Percentiles rank a stretch among this genome's conserved stretches.
phyloP scores from a whole-genome alignment of 2,888 invertebrate genomes.

The Protodeltote pygarga region DNA sequence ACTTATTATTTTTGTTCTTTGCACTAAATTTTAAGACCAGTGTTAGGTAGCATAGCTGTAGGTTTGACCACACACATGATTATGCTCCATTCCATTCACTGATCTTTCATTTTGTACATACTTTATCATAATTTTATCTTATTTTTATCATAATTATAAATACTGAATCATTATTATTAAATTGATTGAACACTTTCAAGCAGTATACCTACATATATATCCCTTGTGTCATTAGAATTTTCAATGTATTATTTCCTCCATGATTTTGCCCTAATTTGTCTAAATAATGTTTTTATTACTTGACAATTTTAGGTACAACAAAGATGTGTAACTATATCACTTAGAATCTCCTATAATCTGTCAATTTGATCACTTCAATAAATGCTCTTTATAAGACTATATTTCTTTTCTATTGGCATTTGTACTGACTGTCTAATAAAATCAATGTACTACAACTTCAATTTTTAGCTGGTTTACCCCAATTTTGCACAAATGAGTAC shows the following conservation, averaged over 20 bases:
- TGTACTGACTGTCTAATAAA: constrained; percentile 1
- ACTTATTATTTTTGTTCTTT: constrained; percentile 47
- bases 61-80: constrained; percentile 47
- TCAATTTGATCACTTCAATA: constrained; percentile 7
- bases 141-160: constrained; percentile 3
- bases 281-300: neutral
- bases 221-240: too few species aligned
- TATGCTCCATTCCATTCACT: too few species aligned
- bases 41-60: constrained; percentile 50
- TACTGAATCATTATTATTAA: too few species aligned
- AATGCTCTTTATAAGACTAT: constrained; percentile 13
- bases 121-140: constrained; percentile 1
- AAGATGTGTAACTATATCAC: constrained; percentile 10
- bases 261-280: too few species aligned
- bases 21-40: constrained; percentile 58
- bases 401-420: constrained; percentile 10
- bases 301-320: constrained; percentile 4
- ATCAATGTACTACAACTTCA: neutral
- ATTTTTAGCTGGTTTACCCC: constrained; percentile 6
- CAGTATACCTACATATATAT: too few species aligned
- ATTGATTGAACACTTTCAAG: too few species aligned
- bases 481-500: constrained; percentile 40
- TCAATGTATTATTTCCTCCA: too few species aligned
- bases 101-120: constrained; percentile 45
- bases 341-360: constrained; percentile 43